Base-by-base conservation (phyloP, 1,140 invertebrate genomes). In the Lordiphosa mommai region DNA sequence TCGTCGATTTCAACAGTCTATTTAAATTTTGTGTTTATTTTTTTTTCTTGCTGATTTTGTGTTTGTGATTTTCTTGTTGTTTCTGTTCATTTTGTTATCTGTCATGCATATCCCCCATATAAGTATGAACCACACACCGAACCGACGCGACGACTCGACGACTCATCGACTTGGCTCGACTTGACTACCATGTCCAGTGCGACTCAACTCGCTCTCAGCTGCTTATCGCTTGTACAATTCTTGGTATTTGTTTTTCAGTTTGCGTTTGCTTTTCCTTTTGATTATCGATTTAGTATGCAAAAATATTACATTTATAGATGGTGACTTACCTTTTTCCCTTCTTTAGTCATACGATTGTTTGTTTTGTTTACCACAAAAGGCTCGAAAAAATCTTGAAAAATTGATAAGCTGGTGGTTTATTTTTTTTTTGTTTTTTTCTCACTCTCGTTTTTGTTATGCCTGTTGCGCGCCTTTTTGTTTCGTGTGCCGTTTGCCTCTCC, bases 321-420 rank as follows among this genome's bases (percentile, higher is more conserved):
- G 40, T 43, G 40, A 36, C 33, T 13, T 36, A 37, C 34, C 34
- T 37, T 12, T 17, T 23, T 43, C 12, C 40, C 20, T 43, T 38
- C 36, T 9, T 64, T 60, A 7, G 33, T 33, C 29, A 20, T 59
- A 34, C 47, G 36, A 44, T 57, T 49, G 43, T 56, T 23, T 43
- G 13, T 36, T 36, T 27, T 46, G 46, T 50, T 49, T 46, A 16
- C 63, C 63, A 51, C 47, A 61, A 68, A 60, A 60, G 63, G 55
- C 33, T 68, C 49, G 61, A 55, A 41, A 37, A 37, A 80, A 77
- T 84, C 76, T 76, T 38, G 32, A 50, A 53, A 71, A 76, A 65
- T 76, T 82, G 76, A 80, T 82, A 79, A 80, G 68, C 69, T 73
- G 49, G 20, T 29, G 12, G 23, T 12, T 20, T 29, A 12, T 41